Conservation (phyloP, 2,113 vertebrate species). For the Brachionichthys hirsutus region DNA sequence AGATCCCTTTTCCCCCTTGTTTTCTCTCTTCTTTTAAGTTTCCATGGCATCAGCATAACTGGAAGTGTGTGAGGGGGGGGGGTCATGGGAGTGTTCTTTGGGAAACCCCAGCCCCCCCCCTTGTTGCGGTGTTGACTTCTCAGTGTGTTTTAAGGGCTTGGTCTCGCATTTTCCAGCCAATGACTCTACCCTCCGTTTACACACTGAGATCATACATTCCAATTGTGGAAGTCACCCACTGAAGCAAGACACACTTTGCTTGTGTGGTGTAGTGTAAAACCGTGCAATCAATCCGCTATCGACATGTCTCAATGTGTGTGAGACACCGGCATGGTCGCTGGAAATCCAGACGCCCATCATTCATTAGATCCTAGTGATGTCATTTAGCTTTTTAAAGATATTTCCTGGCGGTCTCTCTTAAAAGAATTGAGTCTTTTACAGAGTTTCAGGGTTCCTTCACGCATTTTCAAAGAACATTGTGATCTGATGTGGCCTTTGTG, state of each 20-base stretch:
- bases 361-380: slow-evolving; percentile 31
- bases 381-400: slow-evolving; percentile 23
- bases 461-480: slow-evolving; percentile 50
- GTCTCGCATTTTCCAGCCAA: slow-evolving; percentile 66
- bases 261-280: slow-evolving; percentile 35
- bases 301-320: slow-evolving; percentile 23
- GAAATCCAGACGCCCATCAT: slow-evolving; percentile 20
- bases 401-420: neutral
- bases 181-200: slow-evolving; percentile 49
- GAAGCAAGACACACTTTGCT: slow-evolving; percentile 30
- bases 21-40: slow-evolving; percentile 65
- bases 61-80: neutral
- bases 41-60: slow-evolving; percentile 59
- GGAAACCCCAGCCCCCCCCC: slow-evolving; percentile 62
- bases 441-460: slow-evolving; percentile 29
- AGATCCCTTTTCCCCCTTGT: slow-evolving; percentile 33
- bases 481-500: slow-evolving; percentile 42
- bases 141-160: slow-evolving; percentile 51
- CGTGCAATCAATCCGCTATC: slow-evolving; percentile 46
- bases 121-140: slow-evolving; percentile 49
- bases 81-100: slow-evolving; percentile 30
- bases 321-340: slow-evolving; percentile 38
- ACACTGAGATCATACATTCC: slow-evolving; percentile 71
- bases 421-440: slow-evolving; percentile 30
- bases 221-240: slow-evolving; percentile 64